These are phyloP conservation scores for Mythimna lalbum DNA, from an alignment of 2,888 invertebrate species.

Conservation along the genomic window DNA sequence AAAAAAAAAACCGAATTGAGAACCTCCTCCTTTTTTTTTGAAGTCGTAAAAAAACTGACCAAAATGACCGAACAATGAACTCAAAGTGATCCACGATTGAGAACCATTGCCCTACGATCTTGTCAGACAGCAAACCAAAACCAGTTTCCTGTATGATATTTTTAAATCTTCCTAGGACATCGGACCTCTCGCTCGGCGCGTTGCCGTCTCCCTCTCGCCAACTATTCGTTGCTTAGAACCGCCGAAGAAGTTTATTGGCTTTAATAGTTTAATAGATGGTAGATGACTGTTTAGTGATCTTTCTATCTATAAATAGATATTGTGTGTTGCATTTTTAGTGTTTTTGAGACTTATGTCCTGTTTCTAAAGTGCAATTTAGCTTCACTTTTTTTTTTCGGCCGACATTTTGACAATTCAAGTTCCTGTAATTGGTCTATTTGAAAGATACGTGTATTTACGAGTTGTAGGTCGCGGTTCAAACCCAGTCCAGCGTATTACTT, in stretches of 20 bases:
- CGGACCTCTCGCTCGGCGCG: slow-evolving; percentile 39
- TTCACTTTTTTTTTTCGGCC: too few relatives aligned
- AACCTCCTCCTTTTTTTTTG: too few relatives aligned
- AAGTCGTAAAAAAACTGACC: too few relatives aligned
- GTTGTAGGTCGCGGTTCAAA: too few relatives aligned
- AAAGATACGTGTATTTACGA: too few relatives aligned
- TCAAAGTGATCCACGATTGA: background rate
- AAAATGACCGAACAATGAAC: background rate
- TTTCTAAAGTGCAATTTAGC: too few relatives aligned
- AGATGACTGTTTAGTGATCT: background rate
- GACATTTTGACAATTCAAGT: too few relatives aligned
- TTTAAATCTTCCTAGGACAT: slow-evolving; percentile 64
- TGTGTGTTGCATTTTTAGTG: background rate
- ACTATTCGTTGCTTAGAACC: slow-evolving; percentile 41
- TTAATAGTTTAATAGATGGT: slow-evolving; percentile 30
- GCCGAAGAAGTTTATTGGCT: slow-evolving; percentile 49
- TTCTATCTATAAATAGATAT: slow-evolving; percentile 19
- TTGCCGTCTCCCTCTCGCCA: slow-evolving; percentile 36
- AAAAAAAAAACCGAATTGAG: too few relatives aligned
- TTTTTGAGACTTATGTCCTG: too few relatives aligned
- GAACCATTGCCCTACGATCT: slow-evolving; percentile 41
- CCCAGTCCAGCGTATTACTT: too few relatives aligned
- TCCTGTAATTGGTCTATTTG: too few relatives aligned
- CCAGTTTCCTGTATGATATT: slow-evolving; percentile 65
- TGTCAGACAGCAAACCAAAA: slow-evolving; percentile 52